phyloP scores from a whole-genome alignment of 2,113 vertebrate genomes.

The Centropus bengalensis region DNA sequence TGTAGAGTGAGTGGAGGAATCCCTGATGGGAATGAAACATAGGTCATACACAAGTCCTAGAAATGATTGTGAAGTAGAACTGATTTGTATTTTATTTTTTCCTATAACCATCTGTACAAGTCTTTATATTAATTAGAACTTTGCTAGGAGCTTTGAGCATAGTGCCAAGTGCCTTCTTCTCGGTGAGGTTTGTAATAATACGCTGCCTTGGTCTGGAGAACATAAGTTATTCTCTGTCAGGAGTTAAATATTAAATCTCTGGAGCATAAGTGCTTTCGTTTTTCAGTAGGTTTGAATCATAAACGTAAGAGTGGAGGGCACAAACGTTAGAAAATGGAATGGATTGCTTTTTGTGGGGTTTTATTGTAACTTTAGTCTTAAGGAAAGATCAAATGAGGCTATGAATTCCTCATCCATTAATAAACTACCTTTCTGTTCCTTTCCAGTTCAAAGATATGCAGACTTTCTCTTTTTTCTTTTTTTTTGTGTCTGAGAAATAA shows the following conservation, averaged over 20 bases:
- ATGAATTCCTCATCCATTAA: not conserved
- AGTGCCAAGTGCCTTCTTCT: not conserved
- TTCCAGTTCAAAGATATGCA: not conserved
- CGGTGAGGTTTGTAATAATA: not conserved
- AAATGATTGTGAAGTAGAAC: not conserved
- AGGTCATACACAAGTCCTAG: not conserved
- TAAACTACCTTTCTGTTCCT: not conserved
- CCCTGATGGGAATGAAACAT: not conserved
- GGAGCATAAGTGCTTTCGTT: not conserved
- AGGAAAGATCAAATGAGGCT: not conserved
- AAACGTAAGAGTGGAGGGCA: not conserved
- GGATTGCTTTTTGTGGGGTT: not conserved
- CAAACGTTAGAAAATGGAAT: not conserved
- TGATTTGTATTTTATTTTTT: too few relatives aligned
- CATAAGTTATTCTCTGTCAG: not conserved
- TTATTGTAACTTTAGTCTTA: not conserved
- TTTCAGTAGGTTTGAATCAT: not conserved
- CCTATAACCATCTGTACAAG: not conserved
- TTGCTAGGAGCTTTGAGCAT: not conserved
- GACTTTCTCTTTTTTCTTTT: not conserved
- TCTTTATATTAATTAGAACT: not conserved
- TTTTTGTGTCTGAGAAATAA: not conserved
- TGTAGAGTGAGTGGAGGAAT: not conserved
- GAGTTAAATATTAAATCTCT: not conserved
- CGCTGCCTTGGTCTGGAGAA: not conserved